These are phyloP conservation scores for Lerista edwardsae DNA, from an alignment of 2,797 vertebrate genomes.

Conservation along the genomic window DNA sequence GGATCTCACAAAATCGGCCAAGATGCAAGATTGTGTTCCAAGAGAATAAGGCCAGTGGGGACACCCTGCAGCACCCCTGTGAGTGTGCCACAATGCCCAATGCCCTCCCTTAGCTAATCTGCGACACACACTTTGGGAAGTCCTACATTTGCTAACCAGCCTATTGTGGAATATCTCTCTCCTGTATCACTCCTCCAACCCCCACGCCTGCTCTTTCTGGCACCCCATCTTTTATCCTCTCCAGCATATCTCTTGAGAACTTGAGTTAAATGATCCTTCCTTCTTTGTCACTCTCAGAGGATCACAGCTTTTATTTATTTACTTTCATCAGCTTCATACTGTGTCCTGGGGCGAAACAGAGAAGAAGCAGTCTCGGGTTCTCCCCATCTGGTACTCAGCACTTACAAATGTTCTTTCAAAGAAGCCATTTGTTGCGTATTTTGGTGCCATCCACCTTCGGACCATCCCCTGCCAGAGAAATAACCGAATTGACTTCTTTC, in stretches of 20 bases:
- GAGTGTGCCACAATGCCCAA: too few species aligned
- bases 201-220: too few species aligned
- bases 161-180: neutral
- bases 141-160: too few species aligned
- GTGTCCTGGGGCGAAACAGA: neutral
- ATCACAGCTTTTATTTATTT: neutral
- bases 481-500: neutral
- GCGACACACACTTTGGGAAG: too few species aligned
- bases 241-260: neutral
- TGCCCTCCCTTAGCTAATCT: too few species aligned
- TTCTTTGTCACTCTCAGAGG: neutral
- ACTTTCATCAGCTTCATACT: neutral
- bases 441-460: neutral
- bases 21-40: too few species aligned
- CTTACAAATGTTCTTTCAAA: neutral
- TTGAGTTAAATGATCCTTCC: too few species aligned
- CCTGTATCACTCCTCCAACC: neutral
- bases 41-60: too few species aligned
- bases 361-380: too few species aligned
- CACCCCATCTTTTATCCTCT: neutral
- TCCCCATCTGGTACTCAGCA: neutral
- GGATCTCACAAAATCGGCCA: too few species aligned
- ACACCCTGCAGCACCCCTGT: too few species aligned
- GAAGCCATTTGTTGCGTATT: neutral
- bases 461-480: neutral